phyloP scores from a whole-genome alignment of 2,113 vertebrate species.

The Sus scrofa region DNA sequence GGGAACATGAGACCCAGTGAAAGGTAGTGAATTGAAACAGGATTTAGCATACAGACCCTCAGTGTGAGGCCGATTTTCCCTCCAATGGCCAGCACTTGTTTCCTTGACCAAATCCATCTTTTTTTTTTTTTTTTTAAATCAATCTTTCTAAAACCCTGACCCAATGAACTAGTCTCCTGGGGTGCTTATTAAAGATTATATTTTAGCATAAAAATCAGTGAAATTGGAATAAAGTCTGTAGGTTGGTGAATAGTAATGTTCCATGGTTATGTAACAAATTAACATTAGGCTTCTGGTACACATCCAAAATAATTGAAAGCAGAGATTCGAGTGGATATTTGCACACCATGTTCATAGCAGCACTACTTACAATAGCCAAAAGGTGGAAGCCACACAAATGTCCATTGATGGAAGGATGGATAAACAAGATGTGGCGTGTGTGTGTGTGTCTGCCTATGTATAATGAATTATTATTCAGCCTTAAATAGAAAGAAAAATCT shows the following conservation, averaged over 20 bases:
- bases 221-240: constrained; percentile 1
- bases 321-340: background rate
- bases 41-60: background rate
- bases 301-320: background rate
- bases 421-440: background rate
- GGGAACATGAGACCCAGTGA: background rate
- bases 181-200: background rate
- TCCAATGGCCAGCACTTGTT: background rate
- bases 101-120: background rate
- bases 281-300: background rate
- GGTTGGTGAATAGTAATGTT: background rate
- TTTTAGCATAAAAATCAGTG: background rate
- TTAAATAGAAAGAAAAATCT: background rate
- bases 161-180: background rate
- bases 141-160: background rate
- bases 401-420: background rate
- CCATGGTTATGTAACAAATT: background rate
- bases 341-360: fast-evolving
- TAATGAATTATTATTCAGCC: background rate
- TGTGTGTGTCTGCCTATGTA: background rate
- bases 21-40: background rate
- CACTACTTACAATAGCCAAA: background rate
- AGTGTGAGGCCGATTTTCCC: background rate
- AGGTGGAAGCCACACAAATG: background rate
- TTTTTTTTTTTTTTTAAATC: too few relatives aligned